These are phyloP conservation scores for Sarcophaga caerulescens DNA, from an alignment of 2,888 invertebrate genomes.

Conservation along the genomic window DNA sequence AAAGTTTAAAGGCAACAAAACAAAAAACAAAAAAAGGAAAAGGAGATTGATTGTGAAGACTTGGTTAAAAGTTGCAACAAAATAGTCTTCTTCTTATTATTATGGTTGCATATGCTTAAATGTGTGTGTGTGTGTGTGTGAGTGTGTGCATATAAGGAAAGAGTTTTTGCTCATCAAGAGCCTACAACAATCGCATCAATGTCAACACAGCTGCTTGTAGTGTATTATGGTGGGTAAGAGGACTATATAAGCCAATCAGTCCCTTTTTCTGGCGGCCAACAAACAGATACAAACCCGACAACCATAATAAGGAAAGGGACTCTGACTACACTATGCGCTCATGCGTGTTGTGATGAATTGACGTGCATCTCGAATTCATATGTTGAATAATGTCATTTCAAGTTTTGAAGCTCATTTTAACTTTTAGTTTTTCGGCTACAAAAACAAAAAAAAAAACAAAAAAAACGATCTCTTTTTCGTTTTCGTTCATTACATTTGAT, in stretches of 20 bases:
- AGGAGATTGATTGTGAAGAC: neutral
- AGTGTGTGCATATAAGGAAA: neutral
- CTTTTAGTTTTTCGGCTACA: slow-evolving; percentile 56
- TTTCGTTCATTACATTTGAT: slow-evolving; percentile 68
- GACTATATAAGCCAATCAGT: slow-evolving; percentile 6
- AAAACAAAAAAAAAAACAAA: neutral
- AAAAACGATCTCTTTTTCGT: slow-evolving; percentile 31
- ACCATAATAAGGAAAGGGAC: neutral
- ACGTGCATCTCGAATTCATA: slow-evolving; percentile 70
- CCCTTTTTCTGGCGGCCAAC: slow-evolving; percentile 17
- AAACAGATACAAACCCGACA: neutral
- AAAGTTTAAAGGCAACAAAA: slow-evolving; percentile 12
- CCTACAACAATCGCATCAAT: slow-evolving; percentile 52
- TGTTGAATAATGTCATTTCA: slow-evolving; percentile 71
- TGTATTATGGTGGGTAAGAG: neutral
- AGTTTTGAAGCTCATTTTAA: slow-evolving; percentile 61
- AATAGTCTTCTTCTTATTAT: neutral
- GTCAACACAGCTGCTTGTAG: slow-evolving; percentile 21
- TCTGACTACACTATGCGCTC: slow-evolving; percentile 29
- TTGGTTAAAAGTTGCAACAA: neutral
- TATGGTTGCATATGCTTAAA: neutral
- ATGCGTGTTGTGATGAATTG: slow-evolving; percentile 70
- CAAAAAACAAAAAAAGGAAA: neutral
- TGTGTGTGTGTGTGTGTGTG: slow-evolving; percentile 12
- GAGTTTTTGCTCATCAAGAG: no score